phyloP scores from a whole-genome alignment of 1,140 invertebrate genomes.

The Listronotus oregonensis region DNA sequence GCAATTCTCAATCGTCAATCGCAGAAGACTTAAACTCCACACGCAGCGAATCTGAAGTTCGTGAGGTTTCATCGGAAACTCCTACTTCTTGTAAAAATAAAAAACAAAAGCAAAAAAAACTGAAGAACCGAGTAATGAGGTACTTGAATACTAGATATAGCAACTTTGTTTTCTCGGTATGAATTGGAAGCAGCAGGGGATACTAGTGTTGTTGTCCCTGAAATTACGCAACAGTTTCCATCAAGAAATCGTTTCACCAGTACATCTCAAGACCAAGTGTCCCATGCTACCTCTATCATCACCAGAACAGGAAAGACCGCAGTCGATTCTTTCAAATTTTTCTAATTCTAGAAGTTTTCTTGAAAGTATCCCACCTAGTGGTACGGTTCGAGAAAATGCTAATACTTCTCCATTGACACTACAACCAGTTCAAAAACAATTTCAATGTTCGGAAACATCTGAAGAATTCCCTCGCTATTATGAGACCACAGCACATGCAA shows the following conservation, averaged over 20 bases:
- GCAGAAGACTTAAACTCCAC: background rate
- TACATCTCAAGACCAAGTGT: no score
- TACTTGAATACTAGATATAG: constrained; percentile 16
- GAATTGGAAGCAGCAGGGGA: constrained; percentile 7
- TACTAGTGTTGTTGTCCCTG: no score
- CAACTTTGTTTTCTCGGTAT: constrained; percentile 15
- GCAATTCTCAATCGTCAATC: background rate
- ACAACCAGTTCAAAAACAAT: no score
- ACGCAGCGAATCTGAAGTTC: constrained; percentile 12
- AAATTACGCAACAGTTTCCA: no score
- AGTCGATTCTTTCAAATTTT: constrained; percentile 9
- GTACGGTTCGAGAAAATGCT: background rate
- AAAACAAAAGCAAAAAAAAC: constrained; percentile 8
- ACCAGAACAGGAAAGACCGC: constrained; percentile 1
- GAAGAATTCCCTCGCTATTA: no score
- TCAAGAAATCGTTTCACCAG: no score
- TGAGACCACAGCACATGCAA: no score
- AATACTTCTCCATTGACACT: constrained; percentile 3
- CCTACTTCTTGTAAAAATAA: background rate
- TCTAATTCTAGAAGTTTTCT: background rate
- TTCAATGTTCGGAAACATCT: no score
- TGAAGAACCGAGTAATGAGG: background rate
- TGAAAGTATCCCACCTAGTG: background rate
- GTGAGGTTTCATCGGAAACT: constrained; percentile 11
- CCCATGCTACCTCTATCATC: constrained; percentile 2